phyloP scores from a whole-genome alignment of 2,888 invertebrate species.

The Diarsia mendica region DNA sequence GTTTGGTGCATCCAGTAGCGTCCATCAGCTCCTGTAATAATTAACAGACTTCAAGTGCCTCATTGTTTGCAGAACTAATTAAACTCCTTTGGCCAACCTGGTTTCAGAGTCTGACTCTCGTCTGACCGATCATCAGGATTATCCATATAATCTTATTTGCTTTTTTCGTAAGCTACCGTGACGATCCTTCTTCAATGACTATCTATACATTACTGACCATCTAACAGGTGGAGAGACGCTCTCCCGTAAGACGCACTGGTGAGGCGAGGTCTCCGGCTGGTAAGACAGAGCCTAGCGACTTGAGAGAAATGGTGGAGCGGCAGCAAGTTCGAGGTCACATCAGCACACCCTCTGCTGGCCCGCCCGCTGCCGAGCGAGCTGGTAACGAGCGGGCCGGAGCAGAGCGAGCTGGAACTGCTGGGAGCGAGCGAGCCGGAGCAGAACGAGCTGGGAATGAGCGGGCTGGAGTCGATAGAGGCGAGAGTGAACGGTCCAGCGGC shows the following conservation, averaged over 20 bases:
- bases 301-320: conserved; percentile 39
- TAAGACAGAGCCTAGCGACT: conserved; percentile 59
- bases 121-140: not conserved
- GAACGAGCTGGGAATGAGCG: conserved; percentile 16
- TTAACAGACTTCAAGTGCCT: not conserved
- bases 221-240: conserved; percentile 73
- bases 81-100: not conserved
- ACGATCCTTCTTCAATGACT: not conserved
- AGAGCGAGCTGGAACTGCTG: not conserved
- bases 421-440: conserved; percentile 1
- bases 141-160: not conserved
- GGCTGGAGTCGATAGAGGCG: conserved; percentile 18
- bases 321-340: conserved; percentile 40
- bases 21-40: not conserved
- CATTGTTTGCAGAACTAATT: not conserved
- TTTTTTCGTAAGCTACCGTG: not conserved
- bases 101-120: not conserved
- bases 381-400: not conserved
- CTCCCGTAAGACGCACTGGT: conserved; percentile 69
- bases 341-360: not conserved
- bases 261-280: conserved; percentile 64
- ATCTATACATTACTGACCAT: not conserved
- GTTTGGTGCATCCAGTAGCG: not conserved
- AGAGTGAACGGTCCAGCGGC: conserved; percentile 6
- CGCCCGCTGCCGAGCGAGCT: conserved; percentile 19